Percentiles rank a stretch among this genome's conserved stretches.
Conservation (phyloP, 2,888 invertebrate species). For the Morpho deidamia region DNA sequence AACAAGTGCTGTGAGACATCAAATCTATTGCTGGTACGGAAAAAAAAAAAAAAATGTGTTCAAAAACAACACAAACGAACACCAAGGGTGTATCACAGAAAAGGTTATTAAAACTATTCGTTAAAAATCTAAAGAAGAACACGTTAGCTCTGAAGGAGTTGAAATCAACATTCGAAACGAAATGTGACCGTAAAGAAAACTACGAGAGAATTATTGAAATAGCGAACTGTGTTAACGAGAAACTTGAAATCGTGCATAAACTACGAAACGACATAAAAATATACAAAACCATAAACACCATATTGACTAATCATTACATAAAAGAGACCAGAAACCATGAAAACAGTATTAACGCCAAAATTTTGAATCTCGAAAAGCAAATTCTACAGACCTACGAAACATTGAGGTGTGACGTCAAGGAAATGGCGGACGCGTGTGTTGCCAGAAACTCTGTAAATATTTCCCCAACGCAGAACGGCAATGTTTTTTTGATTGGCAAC, state of each 20-base stretch:
- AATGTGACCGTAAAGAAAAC: slow-evolving; percentile 37
- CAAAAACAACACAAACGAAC: slow-evolving; percentile 30
- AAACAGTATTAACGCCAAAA: slow-evolving; percentile 51
- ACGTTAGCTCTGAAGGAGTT: slow-evolving; percentile 56
- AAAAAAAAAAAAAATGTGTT: slow-evolving; percentile 35
- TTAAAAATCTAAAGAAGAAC: slow-evolving; percentile 55
- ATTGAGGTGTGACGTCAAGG: slow-evolving; percentile 48
- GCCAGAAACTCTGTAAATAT: slow-evolving; percentile 34
- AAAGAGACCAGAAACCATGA: slow-evolving; percentile 63
- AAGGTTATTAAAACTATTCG: slow-evolving; percentile 46
- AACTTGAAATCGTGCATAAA: slow-evolving; percentile 63
- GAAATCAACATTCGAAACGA: slow-evolving; percentile 48
- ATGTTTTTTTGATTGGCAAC: slow-evolving; percentile 55
- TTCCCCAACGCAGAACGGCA: slow-evolving; percentile 53
- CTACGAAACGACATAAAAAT: slow-evolving; percentile 69
- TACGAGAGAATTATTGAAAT: slow-evolving; percentile 52
- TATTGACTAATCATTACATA: slow-evolving; percentile 66
- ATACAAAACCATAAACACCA: slow-evolving; percentile 65
- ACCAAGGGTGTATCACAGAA: slow-evolving; percentile 40
- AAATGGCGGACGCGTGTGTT: slow-evolving; percentile 44
- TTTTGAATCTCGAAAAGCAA: slow-evolving; percentile 54
- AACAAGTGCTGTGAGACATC: too few relatives aligned
- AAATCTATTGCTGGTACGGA: too few relatives aligned
- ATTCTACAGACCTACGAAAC: slow-evolving; percentile 55
- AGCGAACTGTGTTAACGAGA: slow-evolving; percentile 60